phyloP scores from a whole-genome alignment of 2,888 invertebrate species.

The Peribatodes rhomboidaria region DNA sequence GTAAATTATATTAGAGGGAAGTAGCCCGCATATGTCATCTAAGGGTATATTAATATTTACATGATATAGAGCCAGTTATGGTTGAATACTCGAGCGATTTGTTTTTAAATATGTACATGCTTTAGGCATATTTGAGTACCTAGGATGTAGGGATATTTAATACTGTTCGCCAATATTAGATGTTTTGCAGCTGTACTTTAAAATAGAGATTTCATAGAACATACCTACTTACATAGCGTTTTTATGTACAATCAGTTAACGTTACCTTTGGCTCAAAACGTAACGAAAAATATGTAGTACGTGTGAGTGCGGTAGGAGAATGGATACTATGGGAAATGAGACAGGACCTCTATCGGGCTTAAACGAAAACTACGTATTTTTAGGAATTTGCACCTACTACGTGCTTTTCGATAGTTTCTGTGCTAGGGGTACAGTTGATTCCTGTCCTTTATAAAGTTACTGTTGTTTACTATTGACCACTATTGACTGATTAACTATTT shows the following conservation, averaged over 20 bases:
- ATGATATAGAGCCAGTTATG: conserved; percentile 22
- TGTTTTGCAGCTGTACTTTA: background rate
- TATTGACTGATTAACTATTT: conserved; percentile 30
- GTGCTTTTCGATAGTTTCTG: too few relatives aligned
- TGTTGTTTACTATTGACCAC: background rate
- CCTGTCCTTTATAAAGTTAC: conserved; percentile 3
- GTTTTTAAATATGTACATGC: background rate
- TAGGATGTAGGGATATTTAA: conserved; percentile 16
- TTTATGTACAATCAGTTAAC: background rate
- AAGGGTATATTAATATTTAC: conserved; percentile 22
- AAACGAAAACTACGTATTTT: too few relatives aligned
- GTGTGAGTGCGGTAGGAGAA: too few relatives aligned
- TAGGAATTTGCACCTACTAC: too few relatives aligned
- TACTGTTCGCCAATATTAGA: background rate
- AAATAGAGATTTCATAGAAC: background rate
- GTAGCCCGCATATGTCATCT: conserved; percentile 33
- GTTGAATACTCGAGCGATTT: background rate
- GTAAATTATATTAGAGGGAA: conserved; percentile 14
- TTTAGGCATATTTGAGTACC: conserved; percentile 23
- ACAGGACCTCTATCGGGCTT: too few relatives aligned
- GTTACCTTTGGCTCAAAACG: background rate
- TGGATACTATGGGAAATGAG: too few relatives aligned
- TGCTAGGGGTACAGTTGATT: too few relatives aligned
- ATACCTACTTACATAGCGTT: background rate
- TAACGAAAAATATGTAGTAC: too few relatives aligned